A percentile compares a stretch with the other conserved stretches of the same genome.
These are phyloP conservation scores for Archips crataeganus DNA, from an alignment of 2,888 invertebrate genomes.

Conservation along the genomic window DNA sequence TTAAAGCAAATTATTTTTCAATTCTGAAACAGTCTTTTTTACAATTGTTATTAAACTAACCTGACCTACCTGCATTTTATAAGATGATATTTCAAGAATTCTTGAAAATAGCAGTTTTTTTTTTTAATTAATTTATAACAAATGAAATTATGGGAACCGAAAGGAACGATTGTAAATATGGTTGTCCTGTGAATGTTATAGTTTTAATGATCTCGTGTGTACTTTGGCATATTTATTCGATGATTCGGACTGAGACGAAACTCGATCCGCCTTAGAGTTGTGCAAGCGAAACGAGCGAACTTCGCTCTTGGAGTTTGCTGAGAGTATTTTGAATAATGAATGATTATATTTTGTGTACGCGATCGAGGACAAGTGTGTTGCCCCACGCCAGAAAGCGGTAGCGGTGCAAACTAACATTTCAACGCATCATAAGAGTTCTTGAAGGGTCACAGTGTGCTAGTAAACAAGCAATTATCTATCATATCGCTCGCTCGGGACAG, in stretches of 20 bases:
- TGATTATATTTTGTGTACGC: constrained; percentile 39
- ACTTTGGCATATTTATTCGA: neutral
- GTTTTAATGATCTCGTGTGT: constrained; percentile 8
- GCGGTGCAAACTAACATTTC: neutral
- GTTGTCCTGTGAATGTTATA: constrained; percentile 6
- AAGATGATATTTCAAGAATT: too few relatives aligned
- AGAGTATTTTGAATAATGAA: constrained; percentile 29
- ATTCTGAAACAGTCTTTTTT: too few relatives aligned
- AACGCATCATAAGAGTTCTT: neutral
- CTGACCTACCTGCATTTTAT: too few relatives aligned
- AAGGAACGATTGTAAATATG: neutral
- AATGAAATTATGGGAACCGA: too few relatives aligned
- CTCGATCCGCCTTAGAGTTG: constrained; percentile 14
- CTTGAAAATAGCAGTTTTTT: too few relatives aligned
- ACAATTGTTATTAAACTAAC: too few relatives aligned
- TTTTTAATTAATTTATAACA: too few relatives aligned
- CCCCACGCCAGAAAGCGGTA: neutral
- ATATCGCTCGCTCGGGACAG: constrained; percentile 2
- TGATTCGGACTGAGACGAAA: neutral
- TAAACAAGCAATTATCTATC: neutral
- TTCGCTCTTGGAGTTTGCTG: neutral
- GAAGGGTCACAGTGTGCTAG: neutral
- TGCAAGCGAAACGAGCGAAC: constrained; percentile 1
- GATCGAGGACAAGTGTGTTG: neutral
- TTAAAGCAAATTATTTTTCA: too few relatives aligned